Evolutionary conservation across 2,888 invertebrate species (phyloP), one percentile per base, ranked within the genome.

Genomic region (Amphiduros pacificus): DNA sequence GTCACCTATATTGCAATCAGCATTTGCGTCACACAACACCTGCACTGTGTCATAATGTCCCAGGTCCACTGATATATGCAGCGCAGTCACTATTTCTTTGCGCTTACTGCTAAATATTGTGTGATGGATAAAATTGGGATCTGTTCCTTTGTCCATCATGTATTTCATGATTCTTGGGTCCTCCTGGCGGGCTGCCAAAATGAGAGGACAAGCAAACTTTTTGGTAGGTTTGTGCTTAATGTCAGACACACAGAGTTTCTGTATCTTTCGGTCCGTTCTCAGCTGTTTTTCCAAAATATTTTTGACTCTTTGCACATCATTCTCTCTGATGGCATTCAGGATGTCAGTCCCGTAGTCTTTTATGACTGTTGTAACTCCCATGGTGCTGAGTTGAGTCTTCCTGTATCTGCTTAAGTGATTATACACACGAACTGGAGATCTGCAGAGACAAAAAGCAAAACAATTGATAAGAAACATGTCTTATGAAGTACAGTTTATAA

Each of bases 161-260:
- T 66, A 71, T 54, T 62, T 59, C 44, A 72, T 52, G 58, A 71
- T 68, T 1, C 64, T 31, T 1, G 68, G 65, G 41, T 71, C 71
- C 27, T 69, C 68, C 32, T 66, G 67, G 2, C 72, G 60, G 11
- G 72, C 65, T 5, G 71, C 71, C 22, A 72, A 58, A 44, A 72
- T 72, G 52, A 72, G 61, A 28, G 72, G 72, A 51, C 72, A 72
- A 22, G 71, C 71, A 51, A 68, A 71, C 55, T 69, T 69, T 62
- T 72, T 72, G 22, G 68, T 64, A 4, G 72, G 71, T 29, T 63
- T 65, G 59, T 72, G 72, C 48, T 71, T 72, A 26, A 72, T 71
- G 57, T 72, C 71, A 22, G 65, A 59, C 11, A 64, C 61, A 57
- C 69, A 71, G n/a, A 72, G 53, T 28, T 65, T 63, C 28, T 50